Conservation (phyloP, 1,140 invertebrate species). For the Pseudomyrmex cubaensis region DNA sequence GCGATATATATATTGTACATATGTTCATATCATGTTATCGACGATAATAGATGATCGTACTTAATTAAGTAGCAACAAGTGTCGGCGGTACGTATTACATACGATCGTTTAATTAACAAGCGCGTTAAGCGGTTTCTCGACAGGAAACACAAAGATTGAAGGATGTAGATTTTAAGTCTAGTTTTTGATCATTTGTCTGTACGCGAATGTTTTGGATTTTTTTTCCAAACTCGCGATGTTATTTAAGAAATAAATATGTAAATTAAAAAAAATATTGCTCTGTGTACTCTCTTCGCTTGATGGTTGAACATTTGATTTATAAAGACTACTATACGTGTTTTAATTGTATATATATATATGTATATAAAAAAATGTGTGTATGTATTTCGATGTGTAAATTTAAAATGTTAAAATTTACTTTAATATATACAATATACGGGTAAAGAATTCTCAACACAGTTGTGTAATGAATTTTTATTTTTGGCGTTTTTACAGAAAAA, state of each 20-base stretch:
- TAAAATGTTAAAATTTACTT: too few relatives aligned
- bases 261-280: too few relatives aligned
- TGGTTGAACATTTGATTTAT: too few relatives aligned
- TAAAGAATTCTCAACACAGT: background rate
- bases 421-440: background rate
- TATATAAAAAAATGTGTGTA: too few relatives aligned
- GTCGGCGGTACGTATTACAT: slow-evolving; percentile 34
- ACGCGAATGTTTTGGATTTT: background rate
- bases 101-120: slow-evolving; percentile 26
- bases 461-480: background rate
- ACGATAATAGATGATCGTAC: slow-evolving; percentile 27
- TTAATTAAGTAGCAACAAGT: slow-evolving; percentile 34
- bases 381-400: too few relatives aligned
- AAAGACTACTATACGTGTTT: too few relatives aligned
- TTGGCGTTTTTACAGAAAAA: background rate
- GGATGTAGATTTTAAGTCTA: slow-evolving; percentile 15
- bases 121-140: background rate
- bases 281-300: too few relatives aligned
- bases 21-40: background rate
- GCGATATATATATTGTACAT: background rate
- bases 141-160: too few relatives aligned
- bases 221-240: background rate
- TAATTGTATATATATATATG: too few relatives aligned
- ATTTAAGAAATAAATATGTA: background rate
- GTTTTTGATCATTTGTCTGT: background rate